Conservation (phyloP, 2,113 vertebrate species). For the Nanorana parkeri region DNA sequence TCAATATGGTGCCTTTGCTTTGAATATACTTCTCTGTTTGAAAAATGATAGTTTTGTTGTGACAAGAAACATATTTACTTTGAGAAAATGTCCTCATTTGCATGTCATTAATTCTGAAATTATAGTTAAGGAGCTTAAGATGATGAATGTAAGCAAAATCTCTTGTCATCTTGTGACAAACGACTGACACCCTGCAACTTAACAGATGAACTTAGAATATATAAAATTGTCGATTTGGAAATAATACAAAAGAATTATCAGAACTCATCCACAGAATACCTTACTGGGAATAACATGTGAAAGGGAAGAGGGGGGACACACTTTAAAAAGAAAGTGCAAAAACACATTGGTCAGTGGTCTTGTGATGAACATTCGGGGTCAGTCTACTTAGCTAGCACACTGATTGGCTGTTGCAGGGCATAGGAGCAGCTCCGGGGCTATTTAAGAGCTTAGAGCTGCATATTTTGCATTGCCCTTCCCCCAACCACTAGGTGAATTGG, state of each 20-base stretch:
- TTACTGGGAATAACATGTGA: background rate
- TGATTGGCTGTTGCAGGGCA: too few species aligned
- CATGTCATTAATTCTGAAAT: conserved; percentile 57
- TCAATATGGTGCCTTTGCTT: background rate
- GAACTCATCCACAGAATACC: background rate
- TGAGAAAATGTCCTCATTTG: conserved; percentile 48
- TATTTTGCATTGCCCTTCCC: too few species aligned
- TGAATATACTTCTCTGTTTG: conserved; percentile 2
- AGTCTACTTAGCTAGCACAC: background rate
- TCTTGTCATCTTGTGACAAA: conserved; percentile 54
- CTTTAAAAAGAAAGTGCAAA: background rate
- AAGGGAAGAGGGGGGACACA: background rate
- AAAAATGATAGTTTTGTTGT: conserved; percentile 56
- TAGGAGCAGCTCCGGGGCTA: background rate
- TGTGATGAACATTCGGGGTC: background rate
- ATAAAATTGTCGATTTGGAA: conserved; percentile 18
- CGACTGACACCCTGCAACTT: conserved; percentile 47
- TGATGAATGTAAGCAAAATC: conserved; percentile 45
- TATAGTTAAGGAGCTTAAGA: conserved; percentile 36
- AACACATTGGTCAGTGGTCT: background rate
- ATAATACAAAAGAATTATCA: conserved; percentile 6
- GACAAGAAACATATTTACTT: conserved; percentile 56
- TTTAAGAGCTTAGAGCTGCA: too few species aligned
- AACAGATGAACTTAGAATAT: conserved; percentile 48
- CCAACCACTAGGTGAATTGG: too few species aligned